These are phyloP conservation scores for Felis chaus DNA, from an alignment of 2,113 vertebrate genomes.

Conservation along the genomic window DNA sequence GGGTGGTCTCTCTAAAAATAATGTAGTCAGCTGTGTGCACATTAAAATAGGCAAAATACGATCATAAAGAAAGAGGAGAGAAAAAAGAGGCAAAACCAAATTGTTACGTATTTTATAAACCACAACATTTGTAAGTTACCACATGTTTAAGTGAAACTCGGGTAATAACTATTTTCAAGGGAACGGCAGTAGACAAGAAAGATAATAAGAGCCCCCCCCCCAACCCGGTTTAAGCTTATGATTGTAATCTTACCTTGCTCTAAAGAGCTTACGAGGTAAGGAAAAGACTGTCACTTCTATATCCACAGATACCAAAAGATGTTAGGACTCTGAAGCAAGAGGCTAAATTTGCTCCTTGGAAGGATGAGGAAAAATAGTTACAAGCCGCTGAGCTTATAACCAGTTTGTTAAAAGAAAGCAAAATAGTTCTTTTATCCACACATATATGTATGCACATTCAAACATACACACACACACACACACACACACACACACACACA, in stretches of 20 bases:
- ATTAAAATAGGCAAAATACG: background rate
- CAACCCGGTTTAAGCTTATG: background rate
- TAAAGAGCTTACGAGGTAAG: constrained; percentile 64
- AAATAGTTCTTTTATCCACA: background rate
- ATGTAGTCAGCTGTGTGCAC: background rate
- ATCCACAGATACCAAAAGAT: constrained; percentile 51
- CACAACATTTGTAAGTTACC: background rate
- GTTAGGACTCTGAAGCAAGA: constrained; percentile 6
- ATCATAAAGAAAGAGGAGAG: background rate
- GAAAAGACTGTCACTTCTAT: constrained; percentile 34
- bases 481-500: background rate
- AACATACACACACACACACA: background rate
- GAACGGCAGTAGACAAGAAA: constrained; percentile 9
- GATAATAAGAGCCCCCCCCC: background rate
- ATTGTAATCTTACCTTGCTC: constrained; percentile 32
- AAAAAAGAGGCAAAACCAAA: background rate
- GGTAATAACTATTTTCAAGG: constrained; percentile 34
- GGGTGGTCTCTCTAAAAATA: constrained; percentile 27
- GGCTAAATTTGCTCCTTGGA: background rate
- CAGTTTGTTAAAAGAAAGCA: constrained; percentile 19
- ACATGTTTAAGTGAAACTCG: constrained; percentile 14
- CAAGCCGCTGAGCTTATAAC: background rate
- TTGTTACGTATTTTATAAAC: background rate
- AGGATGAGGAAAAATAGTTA: constrained; percentile 47
- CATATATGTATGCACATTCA: background rate